Evolutionary conservation across 2,888 invertebrate species (phyloP).

Genomic region (Dryobotodes eremita): DNA sequence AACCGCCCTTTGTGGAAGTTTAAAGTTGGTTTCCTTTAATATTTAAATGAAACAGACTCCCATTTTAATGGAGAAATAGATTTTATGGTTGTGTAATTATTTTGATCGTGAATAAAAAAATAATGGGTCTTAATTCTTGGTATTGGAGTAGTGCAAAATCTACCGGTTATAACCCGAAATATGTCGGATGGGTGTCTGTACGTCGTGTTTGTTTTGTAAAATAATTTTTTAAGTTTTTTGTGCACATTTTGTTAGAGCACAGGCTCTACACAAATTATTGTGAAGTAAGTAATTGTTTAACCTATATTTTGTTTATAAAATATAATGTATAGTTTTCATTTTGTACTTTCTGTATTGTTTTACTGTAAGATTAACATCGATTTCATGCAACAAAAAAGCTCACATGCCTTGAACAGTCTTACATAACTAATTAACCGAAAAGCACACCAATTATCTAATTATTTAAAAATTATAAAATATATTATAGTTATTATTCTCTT

Average conservation of each 20-base stretch:
- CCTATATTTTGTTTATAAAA: too few species aligned
- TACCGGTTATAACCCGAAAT: neutral
- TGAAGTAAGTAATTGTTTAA: neutral
- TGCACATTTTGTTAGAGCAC: neutral
- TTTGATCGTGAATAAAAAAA: conserved; percentile 23
- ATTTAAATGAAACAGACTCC: conserved; percentile 61
- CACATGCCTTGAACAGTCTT: conserved; percentile 16
- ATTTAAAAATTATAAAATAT: too few species aligned
- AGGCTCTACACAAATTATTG: neutral
- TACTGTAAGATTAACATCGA: conserved; percentile 3
- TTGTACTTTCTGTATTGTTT: neutral
- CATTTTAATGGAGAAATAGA: conserved; percentile 49
- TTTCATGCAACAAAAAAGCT: conserved; percentile 32
- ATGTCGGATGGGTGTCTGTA: too few species aligned
- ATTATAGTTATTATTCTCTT: too few species aligned
- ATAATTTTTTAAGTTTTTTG: too few species aligned
- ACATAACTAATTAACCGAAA: neutral
- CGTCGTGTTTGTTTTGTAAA: too few species aligned
- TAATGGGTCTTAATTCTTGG: neutral
- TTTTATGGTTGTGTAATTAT: conserved; percentile 45
- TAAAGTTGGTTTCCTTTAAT: conserved; percentile 60
- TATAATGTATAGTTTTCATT: neutral
- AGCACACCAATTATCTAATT: neutral
- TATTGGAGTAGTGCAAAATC: neutral
- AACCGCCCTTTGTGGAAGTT: conserved; percentile 61